Evolutionary conservation across 2,888 invertebrate genomes (phyloP), one percentile per base, ranked within the genome.

Genomic region (Rambutsinella grinnellia): DNA sequence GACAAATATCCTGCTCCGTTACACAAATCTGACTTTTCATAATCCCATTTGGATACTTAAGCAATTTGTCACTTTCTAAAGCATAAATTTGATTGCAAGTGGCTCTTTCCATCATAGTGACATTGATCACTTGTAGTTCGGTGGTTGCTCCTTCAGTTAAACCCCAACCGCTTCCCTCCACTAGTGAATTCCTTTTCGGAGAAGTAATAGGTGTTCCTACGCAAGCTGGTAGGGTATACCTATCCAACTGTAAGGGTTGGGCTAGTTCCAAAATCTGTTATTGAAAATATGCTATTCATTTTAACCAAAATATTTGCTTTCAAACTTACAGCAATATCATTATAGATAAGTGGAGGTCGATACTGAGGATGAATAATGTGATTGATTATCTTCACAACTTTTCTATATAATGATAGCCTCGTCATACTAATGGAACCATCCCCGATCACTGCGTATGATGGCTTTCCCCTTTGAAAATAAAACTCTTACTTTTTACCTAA

Each of bases 241-340:
- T 51, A 36, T 60, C 68, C 46, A 78, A 26, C 10, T 78, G 74
- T 10, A 78, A 15, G 13, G 56, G 60, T 3, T 3, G 26, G 1
- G 62, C 15, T 2, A 78, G 28, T 13, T 10, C 10, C 15, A 78
- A 54, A n/a, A 74, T 28, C 77, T 78, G 44, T n/a, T n/a, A n/a
- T n/a, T n/a, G n/a, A n/a, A n/a, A n/a, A n/a, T n/a, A n/a, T n/a
- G n/a, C n/a, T n/a, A n/a, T n/a, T n/a, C n/a, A n/a, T n/a, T n/a
- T n/a, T n/a, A n/a, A n/a, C n/a, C n/a, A n/a, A n/a, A n/a, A n/a
- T n/a, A n/a, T n/a, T n/a, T n/a, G n/a, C n/a, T n/a, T n/a, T n/a
- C n/a, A n/a, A 27, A 51, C 74, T 67, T 19, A 85, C 72, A 3
- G 81, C 84, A 53, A 84, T 77, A 78, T 84, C 84, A 66, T 84